Evolutionary conservation across 1,140 invertebrate species (phyloP), one percentile per base, ranked within the genome.

Genomic region (Plutomurus gul): DNA sequence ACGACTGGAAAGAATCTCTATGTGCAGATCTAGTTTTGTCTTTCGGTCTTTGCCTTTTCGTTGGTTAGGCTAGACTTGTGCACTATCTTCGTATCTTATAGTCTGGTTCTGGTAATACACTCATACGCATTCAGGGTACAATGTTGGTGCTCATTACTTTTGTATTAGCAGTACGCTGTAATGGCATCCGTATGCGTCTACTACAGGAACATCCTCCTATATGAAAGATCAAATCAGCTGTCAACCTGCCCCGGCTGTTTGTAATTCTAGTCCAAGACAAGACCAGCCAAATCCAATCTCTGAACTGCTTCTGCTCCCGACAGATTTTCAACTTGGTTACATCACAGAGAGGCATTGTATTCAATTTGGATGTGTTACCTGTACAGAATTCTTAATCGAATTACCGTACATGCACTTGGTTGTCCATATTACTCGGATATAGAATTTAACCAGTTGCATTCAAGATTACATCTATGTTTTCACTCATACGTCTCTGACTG

Each of bases 81-180:
- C 39, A 13, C n/a, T 43, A n/a, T 43, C 39, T 43, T n/a, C 39
- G 2, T 43, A 43, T 43, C 39, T 43, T 16, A 20, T 18, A n/a
- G n/a, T n/a, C n/a, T 47, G 43, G 16, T 16, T 47, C n/a, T 18
- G 1, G 6, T 51, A 22, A n/a, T 51, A 22, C 25, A 25, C 43
- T 16, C 43, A 47, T 18, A 47, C 18, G 25, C 47, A 51, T 22
- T 22, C 20, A 51, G 33, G 51, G 51, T 22, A 33, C 51, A 65
- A 30, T n/a, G n/a, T n/a, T n/a, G n/a, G n/a, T n/a, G n/a, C 56
- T 65, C 56, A 65, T 65, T 65, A 65, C 56, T 33, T n/a, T 33
- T 65, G 27, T 30, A 65, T 30, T 33, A 65, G 56, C 7, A 65
- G 16, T 65, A 65, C 56, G n/a, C n/a, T n/a, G n/a, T n/a, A n/a